Conservation (phyloP, 2,113 vertebrate genomes). For the Mirza zaza region DNA sequence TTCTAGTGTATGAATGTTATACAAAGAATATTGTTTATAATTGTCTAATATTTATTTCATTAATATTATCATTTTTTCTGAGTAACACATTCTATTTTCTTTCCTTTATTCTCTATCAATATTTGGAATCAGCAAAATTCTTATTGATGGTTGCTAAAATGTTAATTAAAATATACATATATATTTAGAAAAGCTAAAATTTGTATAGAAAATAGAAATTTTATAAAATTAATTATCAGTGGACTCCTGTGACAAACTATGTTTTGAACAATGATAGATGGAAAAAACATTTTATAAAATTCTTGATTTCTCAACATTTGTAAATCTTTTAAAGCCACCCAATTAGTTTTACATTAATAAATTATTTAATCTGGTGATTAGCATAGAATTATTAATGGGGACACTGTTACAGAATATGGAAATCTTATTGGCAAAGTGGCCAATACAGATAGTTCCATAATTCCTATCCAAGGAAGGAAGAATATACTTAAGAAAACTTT, state of each 20-base stretch:
- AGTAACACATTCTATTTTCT: not conserved
- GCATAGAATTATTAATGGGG: not conserved
- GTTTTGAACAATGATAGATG: not conserved
- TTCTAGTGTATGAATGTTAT: not conserved
- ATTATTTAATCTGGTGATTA: not conserved
- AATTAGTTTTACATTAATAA: not conserved
- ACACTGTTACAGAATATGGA: not conserved
- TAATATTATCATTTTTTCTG: not conserved
- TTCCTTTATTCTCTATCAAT: not conserved
- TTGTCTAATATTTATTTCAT: not conserved
- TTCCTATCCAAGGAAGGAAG: not conserved
- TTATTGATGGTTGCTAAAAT: not conserved
- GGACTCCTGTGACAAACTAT: not conserved
- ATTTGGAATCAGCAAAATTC: not conserved
- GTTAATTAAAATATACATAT: not conserved
- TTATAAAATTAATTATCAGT: not conserved
- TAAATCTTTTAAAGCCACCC: not conserved
- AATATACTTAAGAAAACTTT: not conserved
- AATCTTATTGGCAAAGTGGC: not conserved
- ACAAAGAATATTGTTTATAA: not conserved
- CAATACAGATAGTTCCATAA: not conserved
- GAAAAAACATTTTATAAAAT: not conserved
- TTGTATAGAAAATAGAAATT: not conserved
- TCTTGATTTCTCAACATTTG: not conserved
- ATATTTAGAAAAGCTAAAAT: not conserved